These are phyloP conservation scores for Nyctalus aviator DNA, from an alignment of 2,797 vertebrate genomes.

Conservation along the genomic window DNA sequence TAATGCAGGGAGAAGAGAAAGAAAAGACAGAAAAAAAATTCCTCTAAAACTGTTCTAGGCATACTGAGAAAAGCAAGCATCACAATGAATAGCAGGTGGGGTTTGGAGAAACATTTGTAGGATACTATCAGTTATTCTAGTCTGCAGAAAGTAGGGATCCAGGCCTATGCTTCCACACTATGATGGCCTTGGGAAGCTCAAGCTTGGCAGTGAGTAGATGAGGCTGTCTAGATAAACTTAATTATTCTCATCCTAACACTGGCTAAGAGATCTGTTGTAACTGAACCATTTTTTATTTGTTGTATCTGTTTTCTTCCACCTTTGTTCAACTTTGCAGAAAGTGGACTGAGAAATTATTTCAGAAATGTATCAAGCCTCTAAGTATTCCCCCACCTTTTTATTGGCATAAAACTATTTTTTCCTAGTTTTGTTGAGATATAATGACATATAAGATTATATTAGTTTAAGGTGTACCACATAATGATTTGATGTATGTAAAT, in stretches of 20 bases:
- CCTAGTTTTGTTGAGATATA: background rate
- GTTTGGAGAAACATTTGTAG: background rate
- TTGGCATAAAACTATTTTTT: background rate
- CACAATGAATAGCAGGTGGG: background rate
- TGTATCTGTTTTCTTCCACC: constrained; percentile 3
- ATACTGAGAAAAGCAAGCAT: background rate
- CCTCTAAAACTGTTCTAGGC: background rate
- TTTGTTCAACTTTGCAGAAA: background rate
- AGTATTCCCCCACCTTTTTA: background rate
- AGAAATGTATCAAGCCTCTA: background rate
- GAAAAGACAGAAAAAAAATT: background rate
- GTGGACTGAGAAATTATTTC: background rate
- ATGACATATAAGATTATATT: background rate
- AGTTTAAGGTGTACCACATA: background rate
- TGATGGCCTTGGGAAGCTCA: background rate
- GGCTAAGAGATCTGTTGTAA: background rate
- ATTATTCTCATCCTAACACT: background rate
- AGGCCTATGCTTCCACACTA: background rate
- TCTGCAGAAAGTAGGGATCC: background rate
- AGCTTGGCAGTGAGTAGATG: background rate
- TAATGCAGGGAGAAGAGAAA: background rate
- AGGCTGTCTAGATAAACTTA: background rate
- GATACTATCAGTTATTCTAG: background rate
- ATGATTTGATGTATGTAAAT: background rate
- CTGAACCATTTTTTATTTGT: background rate